Evolutionary conservation across 64 coral and sea anemone genomes (phyloP), one percentile per base, ranked within the genome.

Genomic region (Platygyra sinensis): DNA sequence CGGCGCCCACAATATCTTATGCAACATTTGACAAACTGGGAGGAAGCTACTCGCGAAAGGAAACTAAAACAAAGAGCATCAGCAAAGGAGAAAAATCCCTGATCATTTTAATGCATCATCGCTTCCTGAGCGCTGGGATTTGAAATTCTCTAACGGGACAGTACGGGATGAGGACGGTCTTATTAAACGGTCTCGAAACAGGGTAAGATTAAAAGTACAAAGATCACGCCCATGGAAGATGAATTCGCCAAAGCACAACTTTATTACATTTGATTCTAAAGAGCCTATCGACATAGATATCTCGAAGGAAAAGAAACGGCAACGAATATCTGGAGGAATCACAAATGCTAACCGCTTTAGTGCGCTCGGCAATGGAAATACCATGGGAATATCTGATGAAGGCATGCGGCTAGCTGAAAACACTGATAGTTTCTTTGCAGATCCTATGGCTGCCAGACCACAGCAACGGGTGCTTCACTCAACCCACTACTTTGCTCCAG

Each of bases 151-250:
- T 0, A 55, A 81, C 30, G 59, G 33, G 7, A 15, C 81, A 8
- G 22, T 6, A 8, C 65, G 65, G 65, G 65, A 69, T 8, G 81
- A 85, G 13, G 81, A 85, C 14, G 39, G 62, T 14, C 20, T 85
- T 25, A 51, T 51, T 8, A 85, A 85, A 8, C 72, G 81, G 25
- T 85, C 81, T 7, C 62, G 81, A 85, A 85, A 85, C 32, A 85
- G 81, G 64, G 81, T 85, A 6, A 20, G 81, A 50, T 38, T 72
- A 17, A 85, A 85, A 72, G 12, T 32, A 6, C 30, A 67, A 39
- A 67, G 6, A 67, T 52, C 81, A 25, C 33, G 49, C 10, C 20
- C 20, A 12, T n/a, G 9, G 1, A 85, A 49, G 22, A 72, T 9
- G 20, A 22, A 85, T n/a, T 38, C 36, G 12, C 1, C 39, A 25